Evolutionary conservation across 1,140 invertebrate species (phyloP).

Genomic region (Aphaenogaster rudis): DNA sequence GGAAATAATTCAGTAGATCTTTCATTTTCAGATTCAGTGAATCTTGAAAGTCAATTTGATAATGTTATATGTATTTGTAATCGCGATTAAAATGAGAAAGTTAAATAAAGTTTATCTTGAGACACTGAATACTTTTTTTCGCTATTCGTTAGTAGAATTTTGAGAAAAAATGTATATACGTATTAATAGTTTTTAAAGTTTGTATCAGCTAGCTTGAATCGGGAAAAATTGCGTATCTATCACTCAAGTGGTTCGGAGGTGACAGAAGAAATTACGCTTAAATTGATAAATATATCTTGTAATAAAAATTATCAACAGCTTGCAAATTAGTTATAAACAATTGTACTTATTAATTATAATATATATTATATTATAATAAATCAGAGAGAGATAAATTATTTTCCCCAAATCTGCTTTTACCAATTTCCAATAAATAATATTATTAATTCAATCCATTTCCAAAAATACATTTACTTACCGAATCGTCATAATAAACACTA

Average conservation of each 20-base stretch:
- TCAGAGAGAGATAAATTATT: neutral
- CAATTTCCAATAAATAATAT: neutral
- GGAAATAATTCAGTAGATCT: neutral
- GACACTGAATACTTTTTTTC: neutral
- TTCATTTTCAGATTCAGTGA: neutral
- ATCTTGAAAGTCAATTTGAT: neutral
- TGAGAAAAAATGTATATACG: neutral
- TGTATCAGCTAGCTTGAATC: neutral
- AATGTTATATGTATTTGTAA: neutral
- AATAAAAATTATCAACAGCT: neutral
- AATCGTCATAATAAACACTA: neutral
- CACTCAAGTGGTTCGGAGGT: neutral
- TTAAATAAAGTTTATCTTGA: neutral
- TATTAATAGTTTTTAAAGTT: neutral
- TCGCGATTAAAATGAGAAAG: neutral
- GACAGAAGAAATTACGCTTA: neutral
- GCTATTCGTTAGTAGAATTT: neutral
- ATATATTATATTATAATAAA: neutral
- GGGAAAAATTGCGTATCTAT: too few relatives aligned
- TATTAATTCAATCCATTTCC: neutral
- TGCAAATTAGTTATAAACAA: constrained; percentile 1
- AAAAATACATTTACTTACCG: neutral
- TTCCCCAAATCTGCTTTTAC: neutral
- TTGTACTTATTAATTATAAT: neutral
- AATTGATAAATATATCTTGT: neutral